Base-by-base conservation (phyloP, 2,888 invertebrate genomes). In the Empis stercorea region DNA sequence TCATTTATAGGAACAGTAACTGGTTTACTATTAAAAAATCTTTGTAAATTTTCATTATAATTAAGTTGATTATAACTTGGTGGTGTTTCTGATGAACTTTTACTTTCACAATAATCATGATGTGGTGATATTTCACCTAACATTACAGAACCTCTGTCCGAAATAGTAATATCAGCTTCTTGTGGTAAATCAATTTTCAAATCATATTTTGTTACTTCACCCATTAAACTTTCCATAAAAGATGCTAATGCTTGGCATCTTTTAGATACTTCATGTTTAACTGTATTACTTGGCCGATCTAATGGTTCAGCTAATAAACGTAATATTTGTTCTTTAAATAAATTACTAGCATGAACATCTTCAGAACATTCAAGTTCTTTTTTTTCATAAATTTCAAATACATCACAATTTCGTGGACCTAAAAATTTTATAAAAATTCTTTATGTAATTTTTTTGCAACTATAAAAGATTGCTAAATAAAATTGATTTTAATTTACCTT, bases 51-150 rank as follows among this genome's bases (percentile, higher is more conserved):
- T 58, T 88, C 87, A 57, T 84, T 85, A 62, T 85, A 89, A 66
- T 88, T 92, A 9, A 89, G 73, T 61, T 87, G 87, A 59, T 80
- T 85, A 71, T 91, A 91, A 60, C 85, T 88, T 9, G 86, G 79
- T 1, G 82, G 84, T 1, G 87, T 85, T 59, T 82, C 86, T 0
- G 80, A 79, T 23, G 86, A 85, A 11, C 84, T 82, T 65, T 84
- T 85, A 66, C 84, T 82, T 57, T 84, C 84, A 57, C 75, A 80
- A 62, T 80, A 80, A 46, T 87, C 87, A 58, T 86, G 85, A 63
- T 87, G 86, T 0, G 87, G 87, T 1, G 87, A 88, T 56, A 88
- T 86, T 60, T 83, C 85, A 7, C 87, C 87, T 11, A 88, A 71
- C 81, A 88, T 85, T 17, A 84, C 82, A 1, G 85, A 87, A 63